phyloP scores from a whole-genome alignment of 2,797 vertebrate genomes.

The Onychomys arenicola region DNA sequence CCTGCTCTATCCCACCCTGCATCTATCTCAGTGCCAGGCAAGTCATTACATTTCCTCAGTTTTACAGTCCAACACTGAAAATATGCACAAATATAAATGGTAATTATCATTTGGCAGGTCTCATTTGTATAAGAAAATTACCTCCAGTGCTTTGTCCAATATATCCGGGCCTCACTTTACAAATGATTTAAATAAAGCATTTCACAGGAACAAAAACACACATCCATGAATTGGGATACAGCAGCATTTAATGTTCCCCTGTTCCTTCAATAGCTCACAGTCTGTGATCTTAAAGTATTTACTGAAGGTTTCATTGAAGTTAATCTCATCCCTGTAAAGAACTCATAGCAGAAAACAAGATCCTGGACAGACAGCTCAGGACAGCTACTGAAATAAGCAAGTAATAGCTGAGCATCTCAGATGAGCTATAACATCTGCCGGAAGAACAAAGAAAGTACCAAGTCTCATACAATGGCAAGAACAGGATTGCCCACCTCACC shows the following conservation, averaged over 20 bases:
- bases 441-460: neutral
- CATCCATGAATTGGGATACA: neutral
- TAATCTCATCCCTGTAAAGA: slow-evolving; percentile 40
- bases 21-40: neutral
- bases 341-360: neutral
- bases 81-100: slow-evolving; percentile 41
- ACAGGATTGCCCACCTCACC: neutral
- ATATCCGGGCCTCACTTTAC: neutral
- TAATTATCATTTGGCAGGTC: slow-evolving; percentile 11
- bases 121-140: slow-evolving; percentile 16
- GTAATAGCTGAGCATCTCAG: neutral
- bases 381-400: slow-evolving; percentile 19
- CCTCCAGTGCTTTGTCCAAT: neutral
- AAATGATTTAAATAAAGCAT: slow-evolving; percentile 25
- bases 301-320: neutral
- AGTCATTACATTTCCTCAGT: neutral
- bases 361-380: neutral
- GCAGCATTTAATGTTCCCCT: neutral
- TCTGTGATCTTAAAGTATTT: neutral
- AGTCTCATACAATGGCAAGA: neutral
- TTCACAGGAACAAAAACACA: slow-evolving; percentile 20
- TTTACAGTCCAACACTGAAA: slow-evolving; percentile 45
- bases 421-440: neutral
- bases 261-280: neutral
- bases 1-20: slow-evolving; percentile 3